Base-by-base conservation (phyloP, 2,797 vertebrate species). In the Erethizon dorsatum region DNA sequence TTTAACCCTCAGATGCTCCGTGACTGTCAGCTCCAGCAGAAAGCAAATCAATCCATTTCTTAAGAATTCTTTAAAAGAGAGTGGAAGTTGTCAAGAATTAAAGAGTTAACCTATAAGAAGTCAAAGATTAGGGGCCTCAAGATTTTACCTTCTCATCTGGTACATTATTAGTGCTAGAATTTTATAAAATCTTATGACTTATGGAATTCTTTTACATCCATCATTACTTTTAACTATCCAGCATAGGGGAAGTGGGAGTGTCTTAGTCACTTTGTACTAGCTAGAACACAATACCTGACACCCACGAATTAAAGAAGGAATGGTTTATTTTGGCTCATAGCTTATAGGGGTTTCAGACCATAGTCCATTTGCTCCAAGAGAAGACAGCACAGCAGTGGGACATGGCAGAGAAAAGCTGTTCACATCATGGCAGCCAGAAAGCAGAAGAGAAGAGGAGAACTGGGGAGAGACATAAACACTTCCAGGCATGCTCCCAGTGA, bases 1-100 rank as follows among this genome's bases (percentile, higher is more conserved):
- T 83, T 22, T n/a, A 52, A 14, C 17, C 20, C 33, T 0, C 33
- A 9, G 2, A 0, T 9, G 1, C 26, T 41, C 3, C 1, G 13
- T 17, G 37, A 47, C 2, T 2, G 8, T 77, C 37, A 47, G 18
- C 28, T 61, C 12, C 24, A 75, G 11, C 13, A 7, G 63, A 79
- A 28, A 31, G 31, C 28, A 73, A 90, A 83, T 37, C 33, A 22
- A 57, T 41, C 6, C 2, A 31, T 57, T n/a, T 73, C 33, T 69
- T 22, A 83, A 45, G 26, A 13, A 63, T 5, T 45, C 9, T 75
- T 87, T 47, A 67, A 57, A 24, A 41, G 33, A 59, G 18, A 28
- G 5, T 47, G 1, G 0, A 45, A 47, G n/a, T 56, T 10, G 31
- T 83, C 24, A 31, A 91, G 65, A 50, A 37, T 92, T 59, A 56